Conservation (phyloP, 2,888 invertebrate genomes). For the Cepaea hortensis region DNA sequence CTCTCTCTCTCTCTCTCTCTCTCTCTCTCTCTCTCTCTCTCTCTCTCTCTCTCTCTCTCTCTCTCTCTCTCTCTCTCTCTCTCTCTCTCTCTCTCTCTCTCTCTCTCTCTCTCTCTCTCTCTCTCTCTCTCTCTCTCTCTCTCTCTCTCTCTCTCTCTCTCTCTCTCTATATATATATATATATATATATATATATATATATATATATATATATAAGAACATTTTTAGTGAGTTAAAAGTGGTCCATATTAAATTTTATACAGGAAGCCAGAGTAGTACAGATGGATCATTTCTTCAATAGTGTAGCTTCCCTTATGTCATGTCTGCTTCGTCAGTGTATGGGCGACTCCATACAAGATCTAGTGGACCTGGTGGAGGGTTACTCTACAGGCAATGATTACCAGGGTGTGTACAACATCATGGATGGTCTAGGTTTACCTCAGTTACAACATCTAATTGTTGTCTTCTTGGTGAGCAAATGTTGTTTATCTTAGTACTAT, state of each 20-base stretch:
- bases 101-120: too few relatives aligned
- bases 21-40: too few relatives aligned
- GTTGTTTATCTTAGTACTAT: background rate
- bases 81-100: too few relatives aligned
- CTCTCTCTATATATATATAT: too few relatives aligned
- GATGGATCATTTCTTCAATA: slow-evolving; percentile 83
- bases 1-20: too few relatives aligned
- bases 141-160: too few relatives aligned
- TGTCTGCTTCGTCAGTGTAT: slow-evolving; percentile 81
- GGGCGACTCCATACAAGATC: slow-evolving; percentile 71
- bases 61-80: too few relatives aligned
- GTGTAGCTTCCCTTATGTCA: slow-evolving; percentile 87
- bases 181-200: too few relatives aligned
- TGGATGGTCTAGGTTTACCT: slow-evolving; percentile 70
- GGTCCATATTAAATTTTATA: background rate
- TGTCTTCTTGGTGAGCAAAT: slow-evolving; percentile 69
- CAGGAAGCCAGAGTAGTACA: slow-evolving; percentile 76
- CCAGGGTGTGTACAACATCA: slow-evolving; percentile 70
- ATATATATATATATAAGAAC: too few relatives aligned
- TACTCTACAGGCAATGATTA: slow-evolving; percentile 74
- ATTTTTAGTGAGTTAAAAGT: background rate
- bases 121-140: too few relatives aligned
- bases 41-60: too few relatives aligned
- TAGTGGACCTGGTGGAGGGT: slow-evolving; percentile 72
- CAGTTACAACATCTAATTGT: slow-evolving; percentile 66